These are phyloP conservation scores for Eublepharis macularius DNA, from an alignment of 2,113 vertebrate genomes.

Conservation along the genomic window DNA sequence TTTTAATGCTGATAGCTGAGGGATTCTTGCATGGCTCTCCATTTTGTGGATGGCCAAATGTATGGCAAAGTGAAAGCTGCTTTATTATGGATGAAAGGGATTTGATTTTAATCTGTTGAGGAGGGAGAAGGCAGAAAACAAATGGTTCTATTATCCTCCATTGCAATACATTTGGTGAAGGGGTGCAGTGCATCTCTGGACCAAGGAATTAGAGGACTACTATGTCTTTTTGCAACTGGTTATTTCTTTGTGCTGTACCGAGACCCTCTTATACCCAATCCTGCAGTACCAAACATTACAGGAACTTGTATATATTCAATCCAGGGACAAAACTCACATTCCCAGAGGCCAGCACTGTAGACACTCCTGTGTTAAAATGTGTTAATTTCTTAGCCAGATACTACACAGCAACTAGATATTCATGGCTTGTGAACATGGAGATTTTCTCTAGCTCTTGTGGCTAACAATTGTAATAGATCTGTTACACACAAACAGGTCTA, in stretches of 20 bases:
- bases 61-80: conserved; percentile 20
- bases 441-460: background rate
- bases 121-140: conserved; percentile 25
- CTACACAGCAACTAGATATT: background rate
- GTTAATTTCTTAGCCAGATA: background rate
- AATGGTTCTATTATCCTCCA: background rate
- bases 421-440: background rate
- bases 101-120: conserved; percentile 46
- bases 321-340: background rate
- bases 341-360: background rate
- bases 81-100: conserved; percentile 8
- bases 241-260: background rate
- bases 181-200: background rate
- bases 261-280: background rate
- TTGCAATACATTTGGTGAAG: background rate
- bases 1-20: conserved; percentile 23
- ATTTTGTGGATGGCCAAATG: conserved; percentile 10
- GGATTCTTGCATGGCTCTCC: background rate
- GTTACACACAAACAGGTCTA: too few relatives aligned
- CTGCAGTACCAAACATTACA: background rate
- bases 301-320: background rate
- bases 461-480: background rate
- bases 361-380: background rate
- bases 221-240: background rate
- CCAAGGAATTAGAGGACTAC: background rate